Base-by-base conservation (phyloP, 2,113 vertebrate species). In the Macquaria australasica region DNA sequence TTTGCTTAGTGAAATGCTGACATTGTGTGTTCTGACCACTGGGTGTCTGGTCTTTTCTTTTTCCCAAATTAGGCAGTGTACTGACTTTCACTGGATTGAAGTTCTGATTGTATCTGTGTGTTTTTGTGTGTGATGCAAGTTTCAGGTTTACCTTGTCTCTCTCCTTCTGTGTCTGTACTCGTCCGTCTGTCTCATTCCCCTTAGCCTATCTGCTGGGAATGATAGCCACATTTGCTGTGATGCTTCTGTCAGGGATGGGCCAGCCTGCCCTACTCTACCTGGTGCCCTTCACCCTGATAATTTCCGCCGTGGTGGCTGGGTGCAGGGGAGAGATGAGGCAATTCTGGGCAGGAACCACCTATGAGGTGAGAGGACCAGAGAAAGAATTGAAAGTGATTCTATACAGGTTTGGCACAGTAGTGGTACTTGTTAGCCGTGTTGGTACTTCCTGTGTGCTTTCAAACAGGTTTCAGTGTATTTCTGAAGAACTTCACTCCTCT, bases 201-300 rank as follows among this genome's bases (percentile, higher is more conserved):
- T 28, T 16, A 99, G 98, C 97, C 70, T 99, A 99, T 84, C 94
- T 96, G 0, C 23, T 97, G 75, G 98, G 98, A 82, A 97, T 99
- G 96, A 86, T 97, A 39, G 79, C 97, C 88, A 99, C 98, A 0
- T 99, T 99, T 16, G 39, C 96, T 2, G 96, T 97, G 82, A 91
- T 99, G 96, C 94, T 97, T 48, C 67, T 98, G 91, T 97, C 97
- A 71, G 96, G 95, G 83, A 97, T 95, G 95, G 98, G 97, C 58
- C 98, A 99, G 82, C 98, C 98, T 5, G 98, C 98, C 18, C 96
- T 99, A 18, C 97, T 99, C 75, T 99, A 99, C 81, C 94, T 99
- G 45, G 98, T 99, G 79, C 98, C 98, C 0, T 99, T 97, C 87
- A 99, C 97, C 5, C 96, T 99, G 60, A 86, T 98, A 72, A 96